These are phyloP conservation scores for Neoitamus cyanurus DNA, from an alignment of 2,888 invertebrate species.

Conservation along the genomic window DNA sequence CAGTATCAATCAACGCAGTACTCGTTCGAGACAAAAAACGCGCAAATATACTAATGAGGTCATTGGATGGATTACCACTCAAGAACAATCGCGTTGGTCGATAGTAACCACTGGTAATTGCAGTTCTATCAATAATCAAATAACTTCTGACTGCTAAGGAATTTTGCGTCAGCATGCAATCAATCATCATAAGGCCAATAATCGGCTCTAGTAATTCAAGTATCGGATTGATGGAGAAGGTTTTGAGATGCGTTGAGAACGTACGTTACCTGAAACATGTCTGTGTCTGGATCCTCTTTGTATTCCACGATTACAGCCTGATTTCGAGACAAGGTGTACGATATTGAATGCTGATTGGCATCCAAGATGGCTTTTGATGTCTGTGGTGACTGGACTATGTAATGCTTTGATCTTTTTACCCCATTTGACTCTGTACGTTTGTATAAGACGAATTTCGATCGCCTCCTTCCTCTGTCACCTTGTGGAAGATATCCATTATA, in stretches of 20 bases:
- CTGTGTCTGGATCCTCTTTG: conserved; percentile 92
- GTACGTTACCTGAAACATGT: conserved; percentile 97
- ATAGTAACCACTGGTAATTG: background rate
- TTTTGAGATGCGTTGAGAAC: background rate
- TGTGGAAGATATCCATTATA: conserved; percentile 95
- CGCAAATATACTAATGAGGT: background rate
- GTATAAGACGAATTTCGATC: conserved; percentile 93
- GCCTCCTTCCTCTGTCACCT: conserved; percentile 91
- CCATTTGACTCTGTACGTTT: conserved; percentile 89
- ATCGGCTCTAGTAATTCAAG: background rate
- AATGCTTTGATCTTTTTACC: conserved; percentile 93
- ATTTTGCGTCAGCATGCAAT: background rate
- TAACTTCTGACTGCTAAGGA: background rate
- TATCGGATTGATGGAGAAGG: background rate
- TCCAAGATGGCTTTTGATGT: conserved; percentile 95
- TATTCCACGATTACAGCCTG: conserved; percentile 99
- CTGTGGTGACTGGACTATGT: conserved; percentile 95
- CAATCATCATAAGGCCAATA: background rate
- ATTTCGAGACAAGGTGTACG: conserved; percentile 94
- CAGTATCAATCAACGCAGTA: background rate
- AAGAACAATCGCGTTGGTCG: background rate
- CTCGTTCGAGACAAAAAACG: background rate
- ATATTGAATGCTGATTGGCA: conserved; percentile 94
- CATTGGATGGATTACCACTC: background rate
- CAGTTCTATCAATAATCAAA: background rate